A percentile compares a stretch with the other conserved stretches of the same genome.
These are phyloP conservation scores for Metaphire vulgaris DNA, from an alignment of 1,140 invertebrate genomes.

Conservation along the genomic window DNA sequence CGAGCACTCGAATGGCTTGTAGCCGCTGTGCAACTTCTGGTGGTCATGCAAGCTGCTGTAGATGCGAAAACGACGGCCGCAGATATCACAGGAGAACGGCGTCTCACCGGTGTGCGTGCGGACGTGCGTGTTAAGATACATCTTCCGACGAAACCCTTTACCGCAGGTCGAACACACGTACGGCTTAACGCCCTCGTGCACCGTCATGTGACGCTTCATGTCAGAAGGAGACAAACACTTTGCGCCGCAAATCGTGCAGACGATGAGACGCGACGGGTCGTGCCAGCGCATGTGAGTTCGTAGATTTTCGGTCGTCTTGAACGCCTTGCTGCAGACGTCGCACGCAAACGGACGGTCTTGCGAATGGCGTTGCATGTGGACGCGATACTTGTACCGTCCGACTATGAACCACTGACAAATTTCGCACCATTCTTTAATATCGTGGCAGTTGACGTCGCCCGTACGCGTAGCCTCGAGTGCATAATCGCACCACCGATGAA, in stretches of 20 bases:
- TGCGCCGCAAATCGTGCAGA: background rate
- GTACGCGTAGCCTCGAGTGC: background rate
- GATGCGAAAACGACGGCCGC: background rate
- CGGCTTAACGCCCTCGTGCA: constrained; percentile 49
- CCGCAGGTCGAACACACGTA: constrained; percentile 43
- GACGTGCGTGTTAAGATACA: constrained; percentile 88
- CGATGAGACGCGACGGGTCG: background rate
- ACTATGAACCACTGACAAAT: background rate
- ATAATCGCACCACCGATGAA: background rate
- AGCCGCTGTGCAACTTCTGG: constrained; percentile 60
- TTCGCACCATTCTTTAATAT: background rate
- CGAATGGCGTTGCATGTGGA: background rate
- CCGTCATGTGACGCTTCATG: constrained; percentile 47
- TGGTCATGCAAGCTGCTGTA: constrained; percentile 4
- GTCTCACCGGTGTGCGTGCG: constrained; percentile 97
- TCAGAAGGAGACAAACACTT: constrained; percentile 33
- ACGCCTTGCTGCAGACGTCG: background rate
- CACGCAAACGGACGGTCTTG: background rate
- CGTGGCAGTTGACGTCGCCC: background rate
- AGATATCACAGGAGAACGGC: constrained; percentile 66
- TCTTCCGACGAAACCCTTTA: constrained; percentile 63
- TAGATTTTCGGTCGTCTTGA: background rate
- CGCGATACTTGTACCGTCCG: background rate
- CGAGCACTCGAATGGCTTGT: constrained; percentile 79
- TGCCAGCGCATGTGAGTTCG: background rate